A percentile compares a stretch with the other conserved stretches of the same genome.
Evolutionary conservation across 2,797 vertebrate genomes (phyloP).

Genomic region (Phalloptychus januarius): DNA sequence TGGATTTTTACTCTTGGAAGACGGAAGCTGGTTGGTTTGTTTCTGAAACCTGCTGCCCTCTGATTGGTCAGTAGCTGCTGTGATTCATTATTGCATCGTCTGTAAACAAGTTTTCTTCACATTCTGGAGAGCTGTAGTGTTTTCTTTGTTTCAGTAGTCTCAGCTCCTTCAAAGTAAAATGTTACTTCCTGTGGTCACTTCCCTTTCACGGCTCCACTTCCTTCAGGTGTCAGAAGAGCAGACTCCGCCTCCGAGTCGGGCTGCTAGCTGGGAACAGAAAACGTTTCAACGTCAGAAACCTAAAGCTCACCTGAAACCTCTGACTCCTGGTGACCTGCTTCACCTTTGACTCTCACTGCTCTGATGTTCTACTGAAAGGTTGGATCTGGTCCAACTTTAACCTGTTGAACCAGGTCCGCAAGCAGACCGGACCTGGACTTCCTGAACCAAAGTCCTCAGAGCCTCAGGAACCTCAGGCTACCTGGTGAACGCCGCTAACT

Average conservation of each 20-base stretch:
- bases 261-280: conserved; percentile 68
- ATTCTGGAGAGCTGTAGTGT: background rate
- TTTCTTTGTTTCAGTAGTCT: conserved; percentile 5
- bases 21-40: conserved; percentile 26
- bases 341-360: background rate
- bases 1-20: conserved; percentile 37
- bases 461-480: background rate
- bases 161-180: conserved; percentile 3
- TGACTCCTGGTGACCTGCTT: background rate
- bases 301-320: background rate
- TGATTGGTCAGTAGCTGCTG: conserved; percentile 40
- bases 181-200: conserved; percentile 7
- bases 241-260: conserved; percentile 74
- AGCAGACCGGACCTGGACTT: background rate
- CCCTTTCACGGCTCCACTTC: conserved; percentile 48
- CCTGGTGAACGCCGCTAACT: background rate
- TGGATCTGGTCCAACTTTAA: too few species aligned
- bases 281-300: background rate
- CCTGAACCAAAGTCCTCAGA: background rate
- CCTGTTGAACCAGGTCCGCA: background rate
- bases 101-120: conserved; percentile 13
- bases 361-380: background rate
- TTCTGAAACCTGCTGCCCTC: conserved; percentile 22
- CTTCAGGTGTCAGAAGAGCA: conserved; percentile 70
- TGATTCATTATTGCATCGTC: conserved; percentile 47